phyloP scores from a whole-genome alignment of 2,888 invertebrate species.

The Eulithis prunata region DNA sequence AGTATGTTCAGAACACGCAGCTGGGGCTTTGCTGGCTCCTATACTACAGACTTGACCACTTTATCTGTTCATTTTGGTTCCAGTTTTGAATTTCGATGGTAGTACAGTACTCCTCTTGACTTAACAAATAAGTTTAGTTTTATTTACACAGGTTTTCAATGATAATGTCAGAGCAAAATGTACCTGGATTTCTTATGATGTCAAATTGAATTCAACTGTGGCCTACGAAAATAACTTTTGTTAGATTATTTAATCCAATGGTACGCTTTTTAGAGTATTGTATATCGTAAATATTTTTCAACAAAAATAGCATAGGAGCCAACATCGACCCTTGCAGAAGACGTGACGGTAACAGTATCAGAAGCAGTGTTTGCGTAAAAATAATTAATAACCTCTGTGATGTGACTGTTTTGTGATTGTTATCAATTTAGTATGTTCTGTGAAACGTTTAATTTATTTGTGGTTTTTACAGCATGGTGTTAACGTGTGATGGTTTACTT shows the following conservation, averaged over 20 bases:
- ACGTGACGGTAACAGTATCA: constrained; percentile 38
- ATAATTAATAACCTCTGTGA: constrained; percentile 31
- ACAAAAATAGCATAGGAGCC: constrained; percentile 41
- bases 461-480: constrained; percentile 46
- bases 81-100: too few species aligned
- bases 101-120: too few species aligned
- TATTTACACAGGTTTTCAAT: too few species aligned
- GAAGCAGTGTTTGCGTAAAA: constrained; percentile 38
- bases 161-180: too few species aligned
- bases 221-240: too few species aligned
- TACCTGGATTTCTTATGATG: too few species aligned
- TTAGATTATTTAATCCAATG: too few species aligned
- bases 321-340: constrained; percentile 47
- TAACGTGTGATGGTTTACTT: constrained; percentile 33
- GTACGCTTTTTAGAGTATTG: too few species aligned
- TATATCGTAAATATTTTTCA: background rate
- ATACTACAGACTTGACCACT: constrained; percentile 10
- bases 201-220: too few species aligned
- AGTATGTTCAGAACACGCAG: constrained; percentile 69
- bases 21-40: constrained; percentile 45
- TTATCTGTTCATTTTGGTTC: too few species aligned
- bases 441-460: constrained; percentile 40
- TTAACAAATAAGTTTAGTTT: too few species aligned
- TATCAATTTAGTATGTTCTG: constrained; percentile 41
- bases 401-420: constrained; percentile 42